Base-by-base conservation (phyloP, 2,113 vertebrate species). In the Bujurquina vittata region DNA sequence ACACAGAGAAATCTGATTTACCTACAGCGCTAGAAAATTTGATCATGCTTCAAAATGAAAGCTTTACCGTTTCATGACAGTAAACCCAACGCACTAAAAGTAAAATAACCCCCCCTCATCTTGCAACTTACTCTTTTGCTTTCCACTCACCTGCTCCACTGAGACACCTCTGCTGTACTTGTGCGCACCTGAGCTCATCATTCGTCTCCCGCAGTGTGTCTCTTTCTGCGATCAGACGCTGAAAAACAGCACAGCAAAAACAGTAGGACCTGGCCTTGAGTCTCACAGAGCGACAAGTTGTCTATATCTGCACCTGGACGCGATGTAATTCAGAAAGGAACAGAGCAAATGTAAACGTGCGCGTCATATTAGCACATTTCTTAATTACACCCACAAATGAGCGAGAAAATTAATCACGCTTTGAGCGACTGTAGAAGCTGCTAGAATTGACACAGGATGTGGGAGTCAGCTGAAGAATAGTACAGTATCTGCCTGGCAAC, bases 141-240 rank as follows among this genome's bases (percentile, higher is more conserved):
- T 0, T 18, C 3, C 23, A 69, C 95, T 94, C 85, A 97, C 97
- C 97, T 52, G 96, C 85, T 90, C 95, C 95, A 59, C 84, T 93
- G 75, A 97, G 94, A 56, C 93, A 95, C 33, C 92, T 93, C 49
- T 97, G 97, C 74, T 98, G 97, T 63, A 97, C 94, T 80, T 98
- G 97, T 4, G 95, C 95, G 22, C 97, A 98, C 49, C 97, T 89
- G 40, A 98, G 95, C 55, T 98, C 97, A 4, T 97, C 97, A 1
- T 97, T 97, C 10, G 96, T 96, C 86, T 98, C 97, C 40, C 97
- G 90, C 1, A 98, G 94, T 0, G 96, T 95, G 86, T 98, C 97
- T 20, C 97, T 94, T 59, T 98, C 97, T 0, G 94, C 91, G 79
- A 97, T 93, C 77, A 98, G 94, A 60, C 96, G 94, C 97, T 98